These are phyloP conservation scores for Drosophila kikkawai DNA, from an alignment of 1,140 invertebrate genomes.

Conservation along the genomic window DNA sequence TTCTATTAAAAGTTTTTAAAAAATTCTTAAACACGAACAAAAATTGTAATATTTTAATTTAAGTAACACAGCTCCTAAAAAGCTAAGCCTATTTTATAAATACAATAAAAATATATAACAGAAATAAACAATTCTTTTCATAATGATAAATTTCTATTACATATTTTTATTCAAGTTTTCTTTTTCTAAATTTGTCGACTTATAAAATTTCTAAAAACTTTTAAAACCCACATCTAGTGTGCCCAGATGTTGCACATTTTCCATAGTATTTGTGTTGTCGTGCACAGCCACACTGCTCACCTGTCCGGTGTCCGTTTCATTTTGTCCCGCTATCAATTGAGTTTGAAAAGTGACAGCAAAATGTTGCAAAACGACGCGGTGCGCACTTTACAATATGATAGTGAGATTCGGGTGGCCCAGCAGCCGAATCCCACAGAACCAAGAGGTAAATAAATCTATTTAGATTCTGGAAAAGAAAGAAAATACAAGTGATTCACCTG, in stretches of 20 bases:
- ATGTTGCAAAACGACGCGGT: conserved; percentile 83
- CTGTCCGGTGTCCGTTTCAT: conserved; percentile 22
- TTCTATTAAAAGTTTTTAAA: too few species aligned
- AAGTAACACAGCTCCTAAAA: too few species aligned
- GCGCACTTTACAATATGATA: conserved; percentile 79
- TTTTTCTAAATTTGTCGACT: neutral
- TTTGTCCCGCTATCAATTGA: conserved; percentile 37
- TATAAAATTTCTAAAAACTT: neutral
- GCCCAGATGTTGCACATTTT: fast-evolving
- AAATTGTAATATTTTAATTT: too few species aligned
- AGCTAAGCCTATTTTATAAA: neutral
- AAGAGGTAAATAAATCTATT: conserved; percentile 56
- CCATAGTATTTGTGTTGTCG: neutral
- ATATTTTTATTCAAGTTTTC: too few species aligned
- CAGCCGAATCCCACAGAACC: conserved; percentile 57
- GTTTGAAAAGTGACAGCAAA: conserved; percentile 45
- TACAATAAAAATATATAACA: neutral
- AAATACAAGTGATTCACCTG: conserved; percentile 49
- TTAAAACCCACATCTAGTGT: neutral
- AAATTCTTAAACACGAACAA: too few species aligned
- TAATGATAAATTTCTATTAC: too few species aligned
- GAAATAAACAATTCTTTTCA: too few species aligned
- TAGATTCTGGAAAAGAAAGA: neutral
- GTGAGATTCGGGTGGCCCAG: conserved; percentile 79
- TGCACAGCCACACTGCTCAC: conserved; percentile 4